phyloP scores from a whole-genome alignment of 64 coral and sea anemone species.

The Stylophora pistillata region DNA sequence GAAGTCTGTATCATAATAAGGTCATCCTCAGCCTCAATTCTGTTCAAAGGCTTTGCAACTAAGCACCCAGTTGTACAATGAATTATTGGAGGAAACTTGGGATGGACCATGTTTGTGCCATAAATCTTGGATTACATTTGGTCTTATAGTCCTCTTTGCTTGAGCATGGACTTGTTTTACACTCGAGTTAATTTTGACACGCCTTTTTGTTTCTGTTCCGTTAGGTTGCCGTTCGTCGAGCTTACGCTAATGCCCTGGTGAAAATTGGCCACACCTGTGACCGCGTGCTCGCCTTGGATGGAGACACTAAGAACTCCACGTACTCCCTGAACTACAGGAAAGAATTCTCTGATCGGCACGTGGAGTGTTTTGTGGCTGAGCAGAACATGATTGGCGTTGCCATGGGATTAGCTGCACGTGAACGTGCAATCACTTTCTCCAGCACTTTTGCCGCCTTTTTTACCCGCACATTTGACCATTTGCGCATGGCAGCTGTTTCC shows the following conservation, averaged over 20 bases:
- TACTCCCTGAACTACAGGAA: constrained; percentile 83
- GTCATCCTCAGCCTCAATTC: no score
- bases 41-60: no score
- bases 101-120: no score
- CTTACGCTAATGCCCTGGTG: constrained; percentile 76
- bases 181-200: not conserved
- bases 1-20: no score
- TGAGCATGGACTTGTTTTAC: no score
- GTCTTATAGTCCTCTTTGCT: no score
- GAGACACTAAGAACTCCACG: constrained; percentile 95
- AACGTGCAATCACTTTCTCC: constrained; percentile 86
- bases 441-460: constrained; percentile 94
- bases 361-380: constrained; percentile 97
- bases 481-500: constrained; percentile 91
- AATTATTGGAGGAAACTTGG: no score
- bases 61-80: no score
- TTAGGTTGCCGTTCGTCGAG: constrained; percentile 78
- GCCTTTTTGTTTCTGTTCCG: not conserved
- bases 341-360: constrained; percentile 60
- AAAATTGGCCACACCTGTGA: constrained; percentile 77
- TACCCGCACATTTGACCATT: constrained; percentile 90
- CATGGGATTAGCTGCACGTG: constrained; percentile 83
- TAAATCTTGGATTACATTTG: no score
- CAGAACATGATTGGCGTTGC: constrained; percentile 97
- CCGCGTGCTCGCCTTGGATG: constrained; percentile 81